Evolutionary conservation across 1,140 invertebrate genomes (phyloP), one percentile per base, ranked within the genome.

Genomic region (Bombus cullumanus): DNA sequence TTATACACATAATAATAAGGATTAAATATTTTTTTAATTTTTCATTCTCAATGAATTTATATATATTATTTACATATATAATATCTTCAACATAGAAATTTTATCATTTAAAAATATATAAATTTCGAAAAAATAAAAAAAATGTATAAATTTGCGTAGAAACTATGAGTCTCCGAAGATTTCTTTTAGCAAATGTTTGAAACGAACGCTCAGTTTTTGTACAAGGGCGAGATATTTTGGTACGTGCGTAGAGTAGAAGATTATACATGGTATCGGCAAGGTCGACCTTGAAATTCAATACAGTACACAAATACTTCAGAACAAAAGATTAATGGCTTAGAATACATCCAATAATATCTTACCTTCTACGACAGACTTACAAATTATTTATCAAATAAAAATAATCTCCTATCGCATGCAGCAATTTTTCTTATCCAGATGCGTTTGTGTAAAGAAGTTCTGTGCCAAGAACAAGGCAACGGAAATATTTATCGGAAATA

Each of bases 161-260:
- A 83, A 71, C 39, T 15, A 28, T 15, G 39, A 41, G 12, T 53
- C 25, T 22, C 22, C 57, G 37, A 22, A 47, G n/a, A 62, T 43
- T 79, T 15, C 9, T 13, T 15, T 13, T 22, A 47, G 15, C 1
- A 34, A 84, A 71, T 79, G 68, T 79, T 79, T 72, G 53, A 43
- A 47, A 59, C 41, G 25, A 82, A 8, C 62, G 43, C 5, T 12
- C 15, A 28, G 79, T 82, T 82, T 86, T 86, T 77, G 66, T 28
- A 83, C 74, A 86, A 83, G 81, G 81, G 81, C 85, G 53, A 69
- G 81, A 83, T 76, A 86, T 86, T 86, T 83, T 43, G 73, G 62
- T 82, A 74, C 66, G 39, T 76, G 34, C 13, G 47, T 47, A 66
- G 41, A 77, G 34, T 15, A 69, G 59, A 82, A 57, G 47, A 53